Evolutionary conservation across 2,888 invertebrate species (phyloP), one percentile per base, ranked within the genome.

Genomic region (Alitta virens): DNA sequence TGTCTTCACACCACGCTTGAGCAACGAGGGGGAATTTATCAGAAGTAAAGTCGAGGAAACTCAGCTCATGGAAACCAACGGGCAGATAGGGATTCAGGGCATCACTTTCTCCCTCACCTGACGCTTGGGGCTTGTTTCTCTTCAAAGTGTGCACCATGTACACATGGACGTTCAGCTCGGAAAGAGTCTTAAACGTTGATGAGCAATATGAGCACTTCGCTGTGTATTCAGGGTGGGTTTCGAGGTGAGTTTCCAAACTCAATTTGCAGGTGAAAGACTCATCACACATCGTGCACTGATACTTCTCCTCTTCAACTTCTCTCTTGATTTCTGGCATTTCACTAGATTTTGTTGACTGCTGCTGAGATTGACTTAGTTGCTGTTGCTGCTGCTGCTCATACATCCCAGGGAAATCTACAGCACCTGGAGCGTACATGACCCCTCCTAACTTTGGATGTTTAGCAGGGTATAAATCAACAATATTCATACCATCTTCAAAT

Each of bases 1-100:
- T 86, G 68, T 86, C 86, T 74, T 91, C 91, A 78, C 89, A 89
- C 66, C 88, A 86, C 24, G 88, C 87, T 67, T 89, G 86, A 0
- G 91, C 89, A 68, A 92, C 90, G 59, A 90, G 86, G 0, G 91
- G 88, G 75, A 91, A 91, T 77, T 92, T 92, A 70, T 87, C 87
- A 63, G 87, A 88, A 0, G 91, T 88, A 76, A 91, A 92, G 75
- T 91, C 91, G n/a, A 90, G 86, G 76, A 89, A 90, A 1, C 88
- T 87, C 60, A 79, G 59, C 23, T 64, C 56, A 69, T 75, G 65
- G 66, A 80, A 80, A 18, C 78, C 78, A 21, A 73, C 54, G 9
- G 64, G 49, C 18, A 51, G 51, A 21, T 51, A 25, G 16, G 16
- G 18, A 12, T 7, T 24, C 12, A 9, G n/a, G 16, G 27, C 1